Evolutionary conservation across 2,113 vertebrate genomes (phyloP).

Genomic region (Oryzias celebensis): DNA sequence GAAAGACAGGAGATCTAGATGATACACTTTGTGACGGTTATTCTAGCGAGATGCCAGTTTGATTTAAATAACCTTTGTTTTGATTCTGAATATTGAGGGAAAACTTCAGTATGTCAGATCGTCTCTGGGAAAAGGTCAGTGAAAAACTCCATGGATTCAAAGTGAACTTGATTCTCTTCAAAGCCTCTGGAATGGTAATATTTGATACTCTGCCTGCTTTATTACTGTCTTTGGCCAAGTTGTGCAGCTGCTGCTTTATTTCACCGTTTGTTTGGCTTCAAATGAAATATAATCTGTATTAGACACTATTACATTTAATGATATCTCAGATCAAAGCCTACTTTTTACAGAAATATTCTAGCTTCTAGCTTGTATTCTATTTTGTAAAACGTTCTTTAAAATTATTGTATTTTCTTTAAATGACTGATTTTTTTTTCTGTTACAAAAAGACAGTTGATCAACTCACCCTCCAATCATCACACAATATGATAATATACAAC

Average conservation of each 20-base stretch:
- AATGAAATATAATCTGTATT: slow-evolving; percentile 12
- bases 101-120: slow-evolving; percentile 6
- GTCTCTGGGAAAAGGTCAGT: slow-evolving; percentile 9
- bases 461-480: too few relatives aligned
- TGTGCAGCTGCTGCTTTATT: not conserved
- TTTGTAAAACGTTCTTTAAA: too few relatives aligned
- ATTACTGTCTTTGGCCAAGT: slow-evolving; percentile 26
- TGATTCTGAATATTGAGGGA: slow-evolving; percentile 33
- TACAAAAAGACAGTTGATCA: too few relatives aligned
- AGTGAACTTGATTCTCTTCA: slow-evolving; percentile 1
- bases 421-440: too few relatives aligned
- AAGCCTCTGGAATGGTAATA: slow-evolving; percentile 3
- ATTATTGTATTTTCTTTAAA: too few relatives aligned
- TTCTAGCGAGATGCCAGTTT: slow-evolving; percentile 42
- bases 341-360: too few relatives aligned
- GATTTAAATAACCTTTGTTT: slow-evolving; percentile 57
- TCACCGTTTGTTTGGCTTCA: slow-evolving; percentile 19
- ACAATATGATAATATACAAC: too few relatives aligned
- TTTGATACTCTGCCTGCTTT: not conserved
- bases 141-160: slow-evolving; percentile 8
- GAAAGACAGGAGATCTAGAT: slow-evolving; percentile 12
- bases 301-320: too few relatives aligned
- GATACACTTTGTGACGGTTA: slow-evolving; percentile 16
- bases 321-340: too few relatives aligned
- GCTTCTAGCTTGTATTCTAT: too few relatives aligned